Conservation (phyloP, 2,888 invertebrate genomes). For the Cerceris rybyensis region DNA sequence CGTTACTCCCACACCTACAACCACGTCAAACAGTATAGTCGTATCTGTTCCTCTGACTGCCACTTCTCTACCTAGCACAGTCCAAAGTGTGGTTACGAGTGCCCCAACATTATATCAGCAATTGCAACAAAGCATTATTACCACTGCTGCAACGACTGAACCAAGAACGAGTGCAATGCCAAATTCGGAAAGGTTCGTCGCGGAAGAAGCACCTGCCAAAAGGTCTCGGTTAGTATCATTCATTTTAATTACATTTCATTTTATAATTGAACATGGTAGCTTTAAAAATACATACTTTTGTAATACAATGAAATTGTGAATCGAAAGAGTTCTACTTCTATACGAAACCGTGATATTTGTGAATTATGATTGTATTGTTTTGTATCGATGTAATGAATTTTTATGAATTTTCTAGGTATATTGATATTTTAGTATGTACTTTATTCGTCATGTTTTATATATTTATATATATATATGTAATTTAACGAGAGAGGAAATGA, state of each 20-base stretch:
- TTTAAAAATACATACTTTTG: background rate
- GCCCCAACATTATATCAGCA: conserved; percentile 80
- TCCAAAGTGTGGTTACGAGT: conserved; percentile 74
- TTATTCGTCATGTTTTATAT: no score
- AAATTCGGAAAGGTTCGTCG: conserved; percentile 82
- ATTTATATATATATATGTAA: no score
- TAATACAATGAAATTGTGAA: no score
- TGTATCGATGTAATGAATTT: background rate
- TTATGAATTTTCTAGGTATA: background rate
- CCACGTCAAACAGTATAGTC: conserved; percentile 84
- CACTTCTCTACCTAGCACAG: conserved; percentile 78
- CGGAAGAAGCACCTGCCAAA: conserved; percentile 79
- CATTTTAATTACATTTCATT: background rate
- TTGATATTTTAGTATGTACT: background rate
- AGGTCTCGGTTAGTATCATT: conserved; percentile 83
- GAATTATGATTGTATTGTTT: background rate
- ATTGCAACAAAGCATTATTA: conserved; percentile 76
- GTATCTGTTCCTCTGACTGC: conserved; percentile 86
- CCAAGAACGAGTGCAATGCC: conserved; percentile 76
- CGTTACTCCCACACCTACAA: conserved; percentile 72
- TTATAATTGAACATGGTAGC: background rate
- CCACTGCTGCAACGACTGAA: conserved; percentile 68
- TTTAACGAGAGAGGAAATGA: no score
- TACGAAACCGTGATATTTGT: no score
- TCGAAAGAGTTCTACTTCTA: no score